Evolutionary conservation across 2,888 invertebrate genomes (phyloP).

Genomic region (Trachelus troglodyta): DNA sequence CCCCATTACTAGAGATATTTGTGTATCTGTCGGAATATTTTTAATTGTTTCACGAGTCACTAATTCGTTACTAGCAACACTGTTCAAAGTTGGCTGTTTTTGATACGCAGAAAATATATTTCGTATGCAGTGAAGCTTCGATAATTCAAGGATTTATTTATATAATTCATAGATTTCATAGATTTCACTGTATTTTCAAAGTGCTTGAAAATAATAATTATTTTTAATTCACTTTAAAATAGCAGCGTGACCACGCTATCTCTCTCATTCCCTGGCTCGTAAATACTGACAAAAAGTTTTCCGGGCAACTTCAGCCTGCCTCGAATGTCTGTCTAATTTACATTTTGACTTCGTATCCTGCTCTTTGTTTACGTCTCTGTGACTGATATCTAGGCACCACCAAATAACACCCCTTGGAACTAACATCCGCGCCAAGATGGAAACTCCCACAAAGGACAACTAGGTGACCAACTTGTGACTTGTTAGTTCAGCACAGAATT

Average conservation of each 20-base stretch:
- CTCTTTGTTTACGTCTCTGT: conserved; percentile 22
- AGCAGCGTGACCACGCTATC: not conserved
- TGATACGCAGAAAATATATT: not conserved
- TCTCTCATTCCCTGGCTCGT: not conserved
- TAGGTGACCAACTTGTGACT: conserved; percentile 21
- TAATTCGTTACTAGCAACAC: not conserved
- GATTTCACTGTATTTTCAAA: no score
- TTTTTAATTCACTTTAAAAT: not conserved
- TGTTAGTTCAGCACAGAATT: not conserved
- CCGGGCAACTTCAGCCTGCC: not conserved
- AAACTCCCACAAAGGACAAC: conserved; percentile 8
- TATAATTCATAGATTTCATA: no score
- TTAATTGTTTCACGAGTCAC: not conserved
- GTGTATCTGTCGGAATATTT: not conserved
- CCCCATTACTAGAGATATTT: not conserved
- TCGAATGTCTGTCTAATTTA: not conserved
- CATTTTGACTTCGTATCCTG: conserved; percentile 9
- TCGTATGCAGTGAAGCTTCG: no score
- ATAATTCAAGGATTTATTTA: no score
- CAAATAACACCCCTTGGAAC: not conserved
- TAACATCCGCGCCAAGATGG: not conserved
- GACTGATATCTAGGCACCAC: not conserved
- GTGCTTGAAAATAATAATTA: not conserved
- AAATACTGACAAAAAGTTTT: not conserved
- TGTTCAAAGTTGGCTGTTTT: not conserved